Percentiles rank a stretch among this genome's conserved stretches.
Conservation (phyloP, 2,888 invertebrate genomes). For the Blastobasis lacticolella region DNA sequence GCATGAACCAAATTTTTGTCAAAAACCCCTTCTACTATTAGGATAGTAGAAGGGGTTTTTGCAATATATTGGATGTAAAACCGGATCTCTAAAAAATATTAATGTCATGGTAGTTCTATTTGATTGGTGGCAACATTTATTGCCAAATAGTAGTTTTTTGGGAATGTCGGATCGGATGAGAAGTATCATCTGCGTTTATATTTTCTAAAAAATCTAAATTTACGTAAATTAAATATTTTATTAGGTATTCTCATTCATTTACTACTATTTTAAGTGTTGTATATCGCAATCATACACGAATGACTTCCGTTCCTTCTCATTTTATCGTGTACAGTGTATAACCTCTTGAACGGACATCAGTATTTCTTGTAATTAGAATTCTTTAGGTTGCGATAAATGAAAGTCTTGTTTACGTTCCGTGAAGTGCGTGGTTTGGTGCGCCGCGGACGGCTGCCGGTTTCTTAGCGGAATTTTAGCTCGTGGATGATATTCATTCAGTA, state of each 20-base stretch:
- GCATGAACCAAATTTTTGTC: no score
- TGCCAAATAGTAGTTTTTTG: constrained; percentile 28
- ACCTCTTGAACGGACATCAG: constrained; percentile 42
- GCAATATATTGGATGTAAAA: no score
- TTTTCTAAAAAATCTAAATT: constrained; percentile 21
- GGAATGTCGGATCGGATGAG: constrained; percentile 35
- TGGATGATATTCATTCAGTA: constrained; percentile 19
- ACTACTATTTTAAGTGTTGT: neutral
- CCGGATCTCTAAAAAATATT: no score
- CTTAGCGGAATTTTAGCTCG: constrained; percentile 16
- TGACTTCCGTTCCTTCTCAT: no score
- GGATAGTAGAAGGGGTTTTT: no score
- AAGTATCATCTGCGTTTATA: neutral
- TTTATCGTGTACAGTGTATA: constrained; percentile 22
- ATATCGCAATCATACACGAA: no score
- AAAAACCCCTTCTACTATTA: no score
- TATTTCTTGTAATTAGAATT: constrained; percentile 41
- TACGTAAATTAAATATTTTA: constrained; percentile 18
- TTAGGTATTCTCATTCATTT: constrained; percentile 10
- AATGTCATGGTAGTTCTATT: no score
- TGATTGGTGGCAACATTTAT: no score
- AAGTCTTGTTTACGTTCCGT: constrained; percentile 59
- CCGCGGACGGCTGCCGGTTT: constrained; percentile 19
- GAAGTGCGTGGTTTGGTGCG: constrained; percentile 33
- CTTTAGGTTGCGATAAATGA: constrained; percentile 44